A percentile compares a stretch with the other conserved stretches of the same genome.
Evolutionary conservation across 2,797 vertebrate species (phyloP).

Genomic region (Esox masquinongy): DNA sequence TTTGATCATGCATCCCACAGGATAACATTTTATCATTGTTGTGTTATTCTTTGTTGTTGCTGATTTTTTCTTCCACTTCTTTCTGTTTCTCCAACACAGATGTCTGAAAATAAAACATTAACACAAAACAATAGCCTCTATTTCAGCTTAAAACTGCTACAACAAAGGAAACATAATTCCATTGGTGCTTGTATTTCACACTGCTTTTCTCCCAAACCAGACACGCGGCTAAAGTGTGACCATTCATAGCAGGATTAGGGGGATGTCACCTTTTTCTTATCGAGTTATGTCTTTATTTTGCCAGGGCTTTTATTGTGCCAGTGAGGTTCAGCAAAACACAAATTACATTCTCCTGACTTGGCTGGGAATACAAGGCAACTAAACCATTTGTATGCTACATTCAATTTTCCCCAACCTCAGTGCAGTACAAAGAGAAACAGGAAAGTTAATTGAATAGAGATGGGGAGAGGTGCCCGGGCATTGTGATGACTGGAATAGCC

Average conservation of each 20-base stretch:
- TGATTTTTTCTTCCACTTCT: constrained; percentile 2
- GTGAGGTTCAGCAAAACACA: constrained; percentile 15
- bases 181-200: constrained; percentile 17
- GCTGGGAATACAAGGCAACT: constrained; percentile 28
- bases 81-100: constrained; percentile 25
- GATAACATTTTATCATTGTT: constrained; percentile 16
- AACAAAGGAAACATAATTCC: constrained; percentile 32
- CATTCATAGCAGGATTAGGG: constrained; percentile 23
- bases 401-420: constrained; percentile 37
- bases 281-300: constrained; percentile 33
- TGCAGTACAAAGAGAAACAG: constrained; percentile 38
- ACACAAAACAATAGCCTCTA: constrained; percentile 22
- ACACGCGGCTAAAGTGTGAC: constrained; percentile 8
- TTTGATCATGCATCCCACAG: constrained; percentile 30
- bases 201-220: not conserved
- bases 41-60: constrained; percentile 14
- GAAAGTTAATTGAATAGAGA: constrained; percentile 52
- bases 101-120: constrained; percentile 20
- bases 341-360: constrained; percentile 41
- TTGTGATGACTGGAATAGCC: constrained; percentile 33
- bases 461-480: constrained; percentile 29
- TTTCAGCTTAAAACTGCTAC: constrained; percentile 13
- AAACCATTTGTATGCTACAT: constrained; percentile 37
- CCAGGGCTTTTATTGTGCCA: constrained; percentile 32
- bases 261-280: constrained; percentile 31